These are phyloP conservation scores for Oncorhynchus mykiss DNA, from an alignment of 2,113 vertebrate genomes.

Conservation along the genomic window DNA sequence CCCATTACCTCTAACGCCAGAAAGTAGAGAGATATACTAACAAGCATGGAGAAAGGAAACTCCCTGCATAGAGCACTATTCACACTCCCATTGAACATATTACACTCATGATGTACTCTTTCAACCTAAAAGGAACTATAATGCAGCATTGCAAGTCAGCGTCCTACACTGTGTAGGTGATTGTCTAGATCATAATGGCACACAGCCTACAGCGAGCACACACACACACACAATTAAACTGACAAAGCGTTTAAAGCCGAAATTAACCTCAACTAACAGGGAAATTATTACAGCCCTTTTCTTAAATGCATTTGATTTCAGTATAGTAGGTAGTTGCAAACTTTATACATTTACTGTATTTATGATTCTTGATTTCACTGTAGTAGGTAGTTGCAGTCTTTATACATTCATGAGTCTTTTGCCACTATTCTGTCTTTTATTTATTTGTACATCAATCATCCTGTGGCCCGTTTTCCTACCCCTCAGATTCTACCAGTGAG, in stretches of 20 bases:
- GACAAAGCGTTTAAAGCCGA: conserved; percentile 72
- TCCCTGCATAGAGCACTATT: background rate
- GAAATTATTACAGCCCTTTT: conserved; percentile 33
- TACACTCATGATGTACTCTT: background rate
- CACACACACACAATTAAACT: conserved; percentile 23
- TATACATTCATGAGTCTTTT: conserved; percentile 47
- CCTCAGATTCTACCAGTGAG: conserved; percentile 27
- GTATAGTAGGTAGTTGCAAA: conserved; percentile 41
- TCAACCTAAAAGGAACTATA: background rate
- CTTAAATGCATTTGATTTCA: conserved; percentile 27
- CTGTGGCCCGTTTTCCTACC: conserved; percentile 20
- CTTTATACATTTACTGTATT: conserved; percentile 45
- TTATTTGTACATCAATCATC: conserved; percentile 65
- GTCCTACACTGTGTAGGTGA: background rate
- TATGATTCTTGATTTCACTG: conserved; percentile 35
- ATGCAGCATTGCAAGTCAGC: background rate
- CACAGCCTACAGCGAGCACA: background rate
- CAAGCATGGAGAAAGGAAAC: background rate
- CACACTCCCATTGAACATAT: background rate
- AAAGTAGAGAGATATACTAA: background rate
- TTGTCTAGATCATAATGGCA: no score
- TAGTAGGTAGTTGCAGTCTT: conserved; percentile 42
- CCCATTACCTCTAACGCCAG: conserved; percentile 1
- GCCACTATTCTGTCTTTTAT: conserved; percentile 60
- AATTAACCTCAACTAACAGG: conserved; percentile 64